Evolutionary conservation across 1,140 invertebrate species (phyloP).

Genomic region (Saccostrea glomerata): DNA sequence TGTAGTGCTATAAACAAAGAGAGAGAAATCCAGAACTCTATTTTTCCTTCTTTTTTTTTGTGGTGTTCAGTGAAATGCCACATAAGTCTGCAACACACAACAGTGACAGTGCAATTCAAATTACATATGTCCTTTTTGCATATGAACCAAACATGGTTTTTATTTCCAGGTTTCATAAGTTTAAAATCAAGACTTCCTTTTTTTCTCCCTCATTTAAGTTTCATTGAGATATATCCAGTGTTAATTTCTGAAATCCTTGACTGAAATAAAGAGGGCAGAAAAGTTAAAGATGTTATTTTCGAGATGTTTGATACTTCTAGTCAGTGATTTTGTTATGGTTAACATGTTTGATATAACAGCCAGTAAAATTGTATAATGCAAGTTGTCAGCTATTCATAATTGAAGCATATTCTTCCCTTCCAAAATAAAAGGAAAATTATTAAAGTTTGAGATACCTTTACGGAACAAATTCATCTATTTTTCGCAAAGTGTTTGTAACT

Average conservation of each 20-base stretch:
- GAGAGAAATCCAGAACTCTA: slow-evolving; percentile 6
- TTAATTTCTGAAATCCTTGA: background rate
- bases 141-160: too few relatives aligned
- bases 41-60: background rate
- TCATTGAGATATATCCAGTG: background rate
- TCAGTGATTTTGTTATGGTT: background rate
- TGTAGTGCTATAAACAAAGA: slow-evolving; percentile 21
- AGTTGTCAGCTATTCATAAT: background rate
- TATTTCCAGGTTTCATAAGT: too few relatives aligned
- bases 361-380: background rate
- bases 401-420: background rate
- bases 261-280: background rate
- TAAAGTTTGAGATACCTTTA: background rate
- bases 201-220: too few relatives aligned
- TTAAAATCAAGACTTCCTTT: too few relatives aligned
- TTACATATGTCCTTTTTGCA: background rate
- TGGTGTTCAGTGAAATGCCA: background rate
- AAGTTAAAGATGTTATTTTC: slow-evolving; percentile 14
- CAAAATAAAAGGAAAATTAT: background rate
- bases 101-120: background rate
- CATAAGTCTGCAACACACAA: background rate
- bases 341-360: background rate
- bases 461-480: background rate
- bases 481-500: background rate
- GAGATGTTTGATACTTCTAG: slow-evolving; percentile 12